Conservation (phyloP, 2,888 invertebrate genomes). For the Linnaemya vulpina region DNA sequence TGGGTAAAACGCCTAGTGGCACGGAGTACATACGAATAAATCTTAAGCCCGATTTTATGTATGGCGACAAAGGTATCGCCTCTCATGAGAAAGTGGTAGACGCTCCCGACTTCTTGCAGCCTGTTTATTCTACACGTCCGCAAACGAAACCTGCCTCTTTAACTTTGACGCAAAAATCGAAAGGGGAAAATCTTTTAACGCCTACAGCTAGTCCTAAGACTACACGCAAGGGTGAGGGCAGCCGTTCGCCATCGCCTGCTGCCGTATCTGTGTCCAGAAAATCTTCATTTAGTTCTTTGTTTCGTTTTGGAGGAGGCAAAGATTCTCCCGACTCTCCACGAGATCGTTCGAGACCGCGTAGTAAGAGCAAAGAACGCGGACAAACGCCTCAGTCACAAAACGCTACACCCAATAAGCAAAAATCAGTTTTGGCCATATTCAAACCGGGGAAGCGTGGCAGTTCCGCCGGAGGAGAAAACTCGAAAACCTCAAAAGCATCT, state of each 20-base stretch:
- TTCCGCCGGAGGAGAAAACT: slow-evolving; percentile 76
- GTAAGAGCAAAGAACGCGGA: slow-evolving; percentile 87
- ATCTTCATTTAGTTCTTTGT: slow-evolving; percentile 91
- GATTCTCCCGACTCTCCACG: slow-evolving; percentile 83
- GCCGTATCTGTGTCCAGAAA: slow-evolving; percentile 88
- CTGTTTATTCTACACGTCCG: slow-evolving; percentile 76
- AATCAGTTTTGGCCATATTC: slow-evolving; percentile 88
- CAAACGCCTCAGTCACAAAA: slow-evolving; percentile 82
- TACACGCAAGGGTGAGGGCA: slow-evolving; percentile 80
- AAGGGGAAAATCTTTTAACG: slow-evolving; percentile 83
- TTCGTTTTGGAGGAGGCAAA: slow-evolving; percentile 84
- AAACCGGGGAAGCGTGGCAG: slow-evolving; percentile 85
- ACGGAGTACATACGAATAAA: slow-evolving; percentile 87
- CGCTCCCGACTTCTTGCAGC: slow-evolving; percentile 76
- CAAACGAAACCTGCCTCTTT: slow-evolving; percentile 86
- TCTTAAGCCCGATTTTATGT: slow-evolving; percentile 89
- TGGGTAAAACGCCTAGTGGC: slow-evolving; percentile 82
- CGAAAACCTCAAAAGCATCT: slow-evolving; percentile 83
- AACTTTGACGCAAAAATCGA: slow-evolving; percentile 82
- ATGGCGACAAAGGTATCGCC: slow-evolving; percentile 85
- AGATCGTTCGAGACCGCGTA: slow-evolving; percentile 83
- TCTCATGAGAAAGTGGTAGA: slow-evolving; percentile 81
- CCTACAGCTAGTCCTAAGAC: slow-evolving; percentile 84
- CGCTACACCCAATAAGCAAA: slow-evolving; percentile 86
- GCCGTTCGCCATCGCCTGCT: slow-evolving; percentile 88